A percentile compares a stretch with the other conserved stretches of the same genome.
Conservation (phyloP, 2,113 vertebrate genomes). For the crab-eating macaque (Macaca fascicularis) region DNA sequence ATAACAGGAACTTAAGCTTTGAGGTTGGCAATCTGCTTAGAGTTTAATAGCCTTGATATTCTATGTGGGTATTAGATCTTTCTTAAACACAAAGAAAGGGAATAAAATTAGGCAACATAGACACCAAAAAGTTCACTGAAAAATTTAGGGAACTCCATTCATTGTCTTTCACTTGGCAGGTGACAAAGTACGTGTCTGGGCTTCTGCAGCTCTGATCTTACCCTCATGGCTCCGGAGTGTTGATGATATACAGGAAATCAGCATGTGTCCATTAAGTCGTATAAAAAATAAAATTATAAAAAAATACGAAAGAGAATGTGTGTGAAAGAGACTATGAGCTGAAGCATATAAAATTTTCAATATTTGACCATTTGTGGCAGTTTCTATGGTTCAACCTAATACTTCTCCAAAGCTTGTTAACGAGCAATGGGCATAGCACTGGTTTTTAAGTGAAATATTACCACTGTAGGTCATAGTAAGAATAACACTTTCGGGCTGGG, state of each 20-base stretch:
- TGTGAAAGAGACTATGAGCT: background rate
- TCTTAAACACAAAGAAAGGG: background rate
- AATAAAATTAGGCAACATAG: background rate
- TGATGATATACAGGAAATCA: background rate
- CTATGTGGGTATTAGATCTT: background rate
- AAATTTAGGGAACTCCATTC: background rate
- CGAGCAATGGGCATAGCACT: background rate
- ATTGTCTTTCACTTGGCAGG: background rate
- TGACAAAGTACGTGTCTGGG: background rate
- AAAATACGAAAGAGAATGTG: background rate
- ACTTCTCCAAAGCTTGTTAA: background rate
- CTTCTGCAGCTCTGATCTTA: background rate
- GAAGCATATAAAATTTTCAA: background rate
- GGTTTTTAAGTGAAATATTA: slow-evolving; percentile 16
- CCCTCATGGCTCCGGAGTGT: rapidly evolving
- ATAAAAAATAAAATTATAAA: background rate
- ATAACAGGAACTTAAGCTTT: background rate
- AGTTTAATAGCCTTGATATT: background rate
- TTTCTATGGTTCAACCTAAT: background rate
- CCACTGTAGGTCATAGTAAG: background rate
- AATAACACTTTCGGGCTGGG: background rate
- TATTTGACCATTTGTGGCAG: background rate
- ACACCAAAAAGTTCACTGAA: background rate
- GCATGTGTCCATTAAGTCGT: background rate
- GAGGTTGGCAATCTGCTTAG: background rate